A percentile compares a stretch with the other conserved stretches of the same genome.
phyloP scores from a whole-genome alignment of 2,888 invertebrate genomes.

The Odontothrips loti region DNA sequence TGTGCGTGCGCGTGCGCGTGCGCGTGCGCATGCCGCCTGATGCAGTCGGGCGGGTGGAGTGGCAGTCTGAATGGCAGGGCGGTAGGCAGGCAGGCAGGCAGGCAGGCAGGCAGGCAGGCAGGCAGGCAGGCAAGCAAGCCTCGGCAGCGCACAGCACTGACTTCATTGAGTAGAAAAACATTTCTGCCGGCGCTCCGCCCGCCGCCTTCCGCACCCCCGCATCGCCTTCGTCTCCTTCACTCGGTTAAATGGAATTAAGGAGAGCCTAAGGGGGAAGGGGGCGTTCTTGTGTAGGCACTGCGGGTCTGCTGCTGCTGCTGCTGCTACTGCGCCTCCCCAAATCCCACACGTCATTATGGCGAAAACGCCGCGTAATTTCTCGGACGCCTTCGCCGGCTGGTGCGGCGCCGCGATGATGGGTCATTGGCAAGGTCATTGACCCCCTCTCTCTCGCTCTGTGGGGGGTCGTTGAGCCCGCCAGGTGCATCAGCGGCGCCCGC shows the following conservation, averaged over 20 bases:
- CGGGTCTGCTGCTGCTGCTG: neutral
- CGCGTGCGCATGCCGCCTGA: neutral
- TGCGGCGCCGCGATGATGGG: neutral
- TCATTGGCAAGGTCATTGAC: neutral
- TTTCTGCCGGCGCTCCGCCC: neutral
- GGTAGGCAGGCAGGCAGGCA: neutral
- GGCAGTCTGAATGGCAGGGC: too few species aligned
- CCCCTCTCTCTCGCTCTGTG: neutral
- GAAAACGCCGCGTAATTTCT: neutral
- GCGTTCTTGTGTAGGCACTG: neutral
- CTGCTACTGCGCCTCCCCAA: neutral
- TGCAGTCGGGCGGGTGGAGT: too few species aligned
- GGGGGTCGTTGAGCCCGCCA: neutral
- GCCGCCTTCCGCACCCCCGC: neutral
- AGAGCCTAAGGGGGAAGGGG: neutral
- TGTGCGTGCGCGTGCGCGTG: neutral
- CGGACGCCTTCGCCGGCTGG: neutral
- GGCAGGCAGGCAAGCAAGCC: neutral
- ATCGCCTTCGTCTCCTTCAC: neutral
- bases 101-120: neutral
- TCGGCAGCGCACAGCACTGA: neutral
- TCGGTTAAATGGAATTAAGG: constrained; percentile 18
- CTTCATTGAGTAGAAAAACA: constrained; percentile 26
- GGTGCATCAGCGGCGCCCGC: too few species aligned
- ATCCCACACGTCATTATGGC: constrained; percentile 17